Base-by-base conservation (phyloP, 1,140 invertebrate genomes). In the Drosophila lacertosa region DNA sequence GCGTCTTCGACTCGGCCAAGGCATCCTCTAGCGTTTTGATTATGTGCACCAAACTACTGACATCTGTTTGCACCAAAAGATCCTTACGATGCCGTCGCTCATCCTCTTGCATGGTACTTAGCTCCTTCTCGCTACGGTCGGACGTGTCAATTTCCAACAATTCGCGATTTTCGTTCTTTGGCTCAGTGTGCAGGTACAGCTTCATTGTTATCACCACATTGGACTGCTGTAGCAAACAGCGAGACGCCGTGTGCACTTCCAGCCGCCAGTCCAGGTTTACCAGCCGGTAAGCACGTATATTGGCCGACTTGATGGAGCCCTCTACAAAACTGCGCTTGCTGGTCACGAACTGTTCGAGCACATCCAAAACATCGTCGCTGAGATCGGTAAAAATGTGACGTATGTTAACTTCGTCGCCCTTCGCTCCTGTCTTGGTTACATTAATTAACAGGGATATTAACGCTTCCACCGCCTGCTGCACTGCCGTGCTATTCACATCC, bases 21-120 rank as follows among this genome's bases (percentile, higher is more conserved):
- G 90, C 90, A 39, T 88, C 81, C 66, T 91, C 90, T 7, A 91
- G 57, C 1, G 77, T 68, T 88, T 81, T 86, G 42, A 91, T 91
- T 44, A 91, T 79, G 40, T 91, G 48, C 16, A 83, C 22, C 16
- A 91, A 47, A 7, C 74, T 89, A 53, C 63, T 75, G 32, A 89
- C 55, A 79, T 91, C 89, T 2, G 89, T 91, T 69, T 91, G 88
- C 10, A 91, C 83, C 3, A 91, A 18, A 13, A 91, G 9, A 62
- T 91, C 88, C 57, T 90, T 90, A 2, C 89, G 79, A 68, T 91
- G 90, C 5, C 77, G 37, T 15, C 74, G 58, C 16, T 90, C 86
- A 59, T 91, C 89, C 15, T 80, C 74, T 11, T 90, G 64, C 73
- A 90, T 79, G 3, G 64, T 45, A 18, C 37, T 44, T 4, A 82